phyloP scores from a whole-genome alignment of 2,888 invertebrate species.

The Megaustenia siamemsis region DNA sequence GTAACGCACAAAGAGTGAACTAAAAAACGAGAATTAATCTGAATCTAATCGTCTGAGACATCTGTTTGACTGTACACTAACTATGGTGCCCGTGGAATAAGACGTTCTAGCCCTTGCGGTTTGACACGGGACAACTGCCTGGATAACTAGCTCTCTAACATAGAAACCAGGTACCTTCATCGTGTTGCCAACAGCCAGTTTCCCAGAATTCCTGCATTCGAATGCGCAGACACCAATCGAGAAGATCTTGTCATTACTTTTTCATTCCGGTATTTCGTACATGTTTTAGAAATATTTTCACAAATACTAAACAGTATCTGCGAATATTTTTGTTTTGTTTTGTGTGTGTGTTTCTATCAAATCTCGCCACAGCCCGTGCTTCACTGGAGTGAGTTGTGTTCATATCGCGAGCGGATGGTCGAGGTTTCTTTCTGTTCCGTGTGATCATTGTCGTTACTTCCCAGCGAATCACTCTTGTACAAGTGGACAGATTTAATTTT shows the following conservation, averaged over 20 bases:
- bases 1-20: not conserved
- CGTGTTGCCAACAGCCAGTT: not conserved
- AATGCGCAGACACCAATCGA: not conserved
- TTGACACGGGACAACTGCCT: not conserved
- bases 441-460: not conserved
- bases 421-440: not conserved
- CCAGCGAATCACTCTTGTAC: not conserved
- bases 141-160: slow-evolving; percentile 1
- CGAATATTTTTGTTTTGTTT: no score
- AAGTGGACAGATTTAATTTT: not conserved
- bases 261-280: no score
- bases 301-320: no score
- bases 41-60: not conserved
- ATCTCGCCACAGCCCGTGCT: not conserved
- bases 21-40: not conserved
- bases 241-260: not conserved
- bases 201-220: slow-evolving; percentile 6
- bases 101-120: no score
- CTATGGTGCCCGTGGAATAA: not conserved
- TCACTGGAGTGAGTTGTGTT: not conserved
- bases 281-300: no score
- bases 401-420: not conserved
- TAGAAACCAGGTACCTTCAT: not conserved
- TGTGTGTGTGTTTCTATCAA: not conserved
- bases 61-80: not conserved